A percentile compares a stretch with the other conserved stretches of the same genome.
Conservation (phyloP, 2,113 vertebrate genomes). For the Colistium nudipinnis region DNA sequence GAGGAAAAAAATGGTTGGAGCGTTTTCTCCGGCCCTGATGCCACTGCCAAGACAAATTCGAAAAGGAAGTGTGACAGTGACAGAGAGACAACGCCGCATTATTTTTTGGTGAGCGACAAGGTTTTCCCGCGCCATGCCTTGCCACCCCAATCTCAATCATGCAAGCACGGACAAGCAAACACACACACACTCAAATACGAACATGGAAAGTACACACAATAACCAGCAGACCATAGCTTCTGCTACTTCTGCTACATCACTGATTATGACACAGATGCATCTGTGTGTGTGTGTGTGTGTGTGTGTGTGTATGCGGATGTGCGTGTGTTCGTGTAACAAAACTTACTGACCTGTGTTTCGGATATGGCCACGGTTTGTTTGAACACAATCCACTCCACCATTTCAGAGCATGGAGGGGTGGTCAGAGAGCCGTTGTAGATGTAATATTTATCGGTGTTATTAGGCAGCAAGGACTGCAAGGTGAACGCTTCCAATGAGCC, state of each 20-base stretch:
- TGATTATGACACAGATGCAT: slow-evolving; percentile 27
- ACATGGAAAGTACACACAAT: slow-evolving; percentile 7
- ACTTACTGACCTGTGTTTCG: slow-evolving; percentile 88
- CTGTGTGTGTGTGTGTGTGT: slow-evolving; percentile 7
- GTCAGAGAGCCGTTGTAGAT: slow-evolving; percentile 95
- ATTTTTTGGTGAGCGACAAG: slow-evolving; percentile 51
- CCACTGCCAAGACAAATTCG: no score
- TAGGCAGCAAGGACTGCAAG: slow-evolving; percentile 88
- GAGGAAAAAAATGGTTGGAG: neutral
- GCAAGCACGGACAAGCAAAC: slow-evolving; percentile 10
- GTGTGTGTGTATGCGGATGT: neutral
- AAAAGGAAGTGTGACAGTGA: no score
- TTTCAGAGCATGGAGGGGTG: slow-evolving; percentile 91
- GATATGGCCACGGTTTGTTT: slow-evolving; percentile 92
- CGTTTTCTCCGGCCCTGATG: no score
- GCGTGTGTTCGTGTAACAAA: slow-evolving; percentile 3
- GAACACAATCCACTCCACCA: slow-evolving; percentile 94
- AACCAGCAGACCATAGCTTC: slow-evolving; percentile 13
- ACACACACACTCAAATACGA: slow-evolving; percentile 24
- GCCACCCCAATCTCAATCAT: slow-evolving; percentile 43
- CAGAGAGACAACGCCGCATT: slow-evolving; percentile 31
- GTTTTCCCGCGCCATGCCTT: slow-evolving; percentile 34
- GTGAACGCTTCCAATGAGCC: slow-evolving; percentile 85
- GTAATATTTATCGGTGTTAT: slow-evolving; percentile 93
- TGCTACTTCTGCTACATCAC: slow-evolving; percentile 25